These are phyloP conservation scores for Rhopilema esculentum DNA, from an alignment of 30 jellyfish, hydroid and myxozoan genomes.

Conservation along the genomic window DNA sequence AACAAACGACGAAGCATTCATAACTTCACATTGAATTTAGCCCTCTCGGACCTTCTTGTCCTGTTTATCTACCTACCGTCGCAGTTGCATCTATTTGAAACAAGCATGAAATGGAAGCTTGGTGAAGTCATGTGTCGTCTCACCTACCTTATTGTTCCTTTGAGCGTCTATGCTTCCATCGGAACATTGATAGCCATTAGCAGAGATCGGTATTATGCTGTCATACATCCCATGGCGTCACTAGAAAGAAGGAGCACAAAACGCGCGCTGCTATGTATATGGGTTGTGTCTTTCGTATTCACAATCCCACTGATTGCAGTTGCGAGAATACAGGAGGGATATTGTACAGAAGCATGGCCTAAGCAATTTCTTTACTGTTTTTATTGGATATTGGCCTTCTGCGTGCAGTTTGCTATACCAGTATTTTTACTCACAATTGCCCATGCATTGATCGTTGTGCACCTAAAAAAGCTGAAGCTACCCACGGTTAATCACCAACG, in stretches of 20 bases:
- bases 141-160: slow-evolving; percentile 66
- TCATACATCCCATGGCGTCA: slow-evolving; percentile 78
- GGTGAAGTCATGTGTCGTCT: slow-evolving; percentile 85
- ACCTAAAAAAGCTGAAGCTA: slow-evolving; percentile 45
- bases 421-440: slow-evolving; percentile 68
- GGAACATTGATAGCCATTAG: slow-evolving; percentile 89
- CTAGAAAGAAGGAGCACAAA: slow-evolving; percentile 50
- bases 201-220: slow-evolving; percentile 84
- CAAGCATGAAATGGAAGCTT: slow-evolving; percentile 79
- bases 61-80: slow-evolving; percentile 81
- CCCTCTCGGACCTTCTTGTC: slow-evolving; percentile 85
- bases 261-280: slow-evolving; percentile 55
- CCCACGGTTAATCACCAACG: slow-evolving; percentile 37
- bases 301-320: slow-evolving; percentile 87
- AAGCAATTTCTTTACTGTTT: slow-evolving; percentile 21
- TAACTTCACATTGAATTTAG: slow-evolving; percentile 82
- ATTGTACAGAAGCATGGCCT: slow-evolving; percentile 91
- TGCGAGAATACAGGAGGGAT: slow-evolving; percentile 48
- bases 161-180: slow-evolving; percentile 86
- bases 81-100: slow-evolving; percentile 66
- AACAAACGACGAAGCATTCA: slow-evolving; percentile 88
- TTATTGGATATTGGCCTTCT: slow-evolving; percentile 83
- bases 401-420: slow-evolving; percentile 84
- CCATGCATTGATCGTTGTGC: slow-evolving; percentile 57
- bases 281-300: slow-evolving; percentile 76